These are phyloP conservation scores for Semicossyphus pulcher DNA, from an alignment of 2,113 vertebrate genomes.

Conservation along the genomic window DNA sequence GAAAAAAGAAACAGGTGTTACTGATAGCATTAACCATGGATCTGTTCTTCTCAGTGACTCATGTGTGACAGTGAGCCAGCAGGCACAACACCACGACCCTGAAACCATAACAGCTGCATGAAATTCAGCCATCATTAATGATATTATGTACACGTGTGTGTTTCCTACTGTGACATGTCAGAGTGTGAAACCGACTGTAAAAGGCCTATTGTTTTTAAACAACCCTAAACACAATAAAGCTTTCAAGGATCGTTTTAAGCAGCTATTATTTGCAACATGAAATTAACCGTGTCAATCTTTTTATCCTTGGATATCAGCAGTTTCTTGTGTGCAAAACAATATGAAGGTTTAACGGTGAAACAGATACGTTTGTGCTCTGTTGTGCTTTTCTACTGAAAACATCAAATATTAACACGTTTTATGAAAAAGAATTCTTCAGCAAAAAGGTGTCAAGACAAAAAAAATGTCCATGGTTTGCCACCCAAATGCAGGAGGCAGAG, in stretches of 20 bases:
- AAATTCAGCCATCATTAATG: background rate
- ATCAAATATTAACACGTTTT: no score
- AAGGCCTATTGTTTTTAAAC: no score
- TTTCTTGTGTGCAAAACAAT: no score
- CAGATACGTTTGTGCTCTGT: no score
- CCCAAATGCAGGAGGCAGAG: slow-evolving; percentile 2
- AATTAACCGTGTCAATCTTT: background rate
- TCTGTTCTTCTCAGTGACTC: background rate
- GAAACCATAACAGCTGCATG: background rate
- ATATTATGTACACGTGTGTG: background rate
- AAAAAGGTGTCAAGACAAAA: background rate
- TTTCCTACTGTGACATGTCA: no score
- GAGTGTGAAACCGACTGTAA: background rate
- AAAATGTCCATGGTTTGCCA: background rate
- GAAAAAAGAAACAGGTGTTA: background rate
- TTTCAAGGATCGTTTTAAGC: background rate
- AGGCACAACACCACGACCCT: background rate
- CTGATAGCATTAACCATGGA: background rate
- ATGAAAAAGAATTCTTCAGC: no score
- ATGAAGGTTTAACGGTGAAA: no score
- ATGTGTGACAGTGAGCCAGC: background rate
- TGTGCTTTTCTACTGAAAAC: no score
- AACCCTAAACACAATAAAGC: background rate
- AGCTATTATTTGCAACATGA: background rate
- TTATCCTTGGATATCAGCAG: background rate